These are phyloP conservation scores for Dryocosmus kuriphilus DNA, from an alignment of 2,888 invertebrate species.

Conservation along the genomic window DNA sequence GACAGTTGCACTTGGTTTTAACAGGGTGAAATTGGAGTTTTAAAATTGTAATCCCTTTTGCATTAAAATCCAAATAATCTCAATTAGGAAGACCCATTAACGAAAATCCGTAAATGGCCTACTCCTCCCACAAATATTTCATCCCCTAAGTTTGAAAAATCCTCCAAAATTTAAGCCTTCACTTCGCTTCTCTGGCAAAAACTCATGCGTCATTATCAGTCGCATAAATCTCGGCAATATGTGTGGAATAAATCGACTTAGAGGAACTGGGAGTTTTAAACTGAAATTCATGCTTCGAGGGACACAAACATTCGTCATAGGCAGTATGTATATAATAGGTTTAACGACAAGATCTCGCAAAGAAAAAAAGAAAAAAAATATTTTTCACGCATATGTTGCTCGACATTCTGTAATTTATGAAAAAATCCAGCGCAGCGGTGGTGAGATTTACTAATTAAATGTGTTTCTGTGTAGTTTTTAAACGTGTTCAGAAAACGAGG, in stretches of 20 bases:
- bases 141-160: not conserved
- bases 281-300: not conserved
- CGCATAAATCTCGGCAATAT: not conserved
- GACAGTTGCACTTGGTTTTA: constrained; percentile 11
- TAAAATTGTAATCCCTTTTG: constrained; percentile 5
- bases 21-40: not conserved
- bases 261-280: not conserved
- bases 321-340: not conserved
- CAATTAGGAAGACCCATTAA: constrained; percentile 25
- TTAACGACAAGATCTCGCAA: constrained; percentile 5
- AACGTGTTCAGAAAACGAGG: constrained; percentile 4
- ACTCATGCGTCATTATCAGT: constrained; percentile 15
- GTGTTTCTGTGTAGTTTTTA: not conserved
- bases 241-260: constrained; percentile 10
- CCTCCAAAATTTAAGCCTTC: not conserved
- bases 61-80: not conserved
- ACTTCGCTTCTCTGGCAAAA: constrained; percentile 7
- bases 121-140: not conserved
- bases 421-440: not conserved
- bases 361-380: not conserved
- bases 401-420: not conserved
- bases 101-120: constrained; percentile 13
- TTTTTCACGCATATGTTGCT: not conserved
- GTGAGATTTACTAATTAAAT: not conserved
- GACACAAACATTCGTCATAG: not conserved